These are phyloP conservation scores for Dicranocentrus wangi DNA, from an alignment of 2,888 invertebrate species.

Conservation along the genomic window DNA sequence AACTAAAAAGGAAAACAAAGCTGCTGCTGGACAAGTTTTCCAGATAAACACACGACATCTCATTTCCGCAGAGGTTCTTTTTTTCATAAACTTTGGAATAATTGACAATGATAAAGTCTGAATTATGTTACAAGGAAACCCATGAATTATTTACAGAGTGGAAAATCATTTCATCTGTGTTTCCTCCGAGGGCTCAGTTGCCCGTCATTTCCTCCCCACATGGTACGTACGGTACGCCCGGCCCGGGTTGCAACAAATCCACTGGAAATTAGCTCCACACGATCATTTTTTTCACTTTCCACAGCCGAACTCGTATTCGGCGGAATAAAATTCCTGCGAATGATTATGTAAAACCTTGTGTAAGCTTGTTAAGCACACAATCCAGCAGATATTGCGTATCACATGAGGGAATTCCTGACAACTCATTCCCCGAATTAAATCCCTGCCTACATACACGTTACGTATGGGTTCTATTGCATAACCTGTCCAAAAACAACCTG, in stretches of 20 bases:
- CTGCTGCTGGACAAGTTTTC: conserved; percentile 39
- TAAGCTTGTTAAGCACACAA: no score
- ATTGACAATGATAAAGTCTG: conserved; percentile 50
- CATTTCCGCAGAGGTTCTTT: conserved; percentile 51
- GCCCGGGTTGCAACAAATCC: conserved; percentile 9
- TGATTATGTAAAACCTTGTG: no score
- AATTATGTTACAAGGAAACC: conserved; percentile 44
- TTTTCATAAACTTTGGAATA: conserved; percentile 53
- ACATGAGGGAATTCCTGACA: no score
- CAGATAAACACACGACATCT: conserved; percentile 50
- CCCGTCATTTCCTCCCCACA: background rate
- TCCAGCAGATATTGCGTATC: no score
- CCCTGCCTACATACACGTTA: no score
- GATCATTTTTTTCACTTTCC: background rate
- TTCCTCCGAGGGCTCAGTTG: background rate
- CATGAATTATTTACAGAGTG: conserved; percentile 47
- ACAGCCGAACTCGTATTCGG: no score
- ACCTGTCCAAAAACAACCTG: no score
- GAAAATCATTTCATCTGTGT: conserved; percentile 21
- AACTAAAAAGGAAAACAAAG: conserved; percentile 38
- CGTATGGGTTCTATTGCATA: no score
- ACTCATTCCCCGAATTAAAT: no score
- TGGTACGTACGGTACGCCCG: background rate
- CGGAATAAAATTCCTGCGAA: no score
- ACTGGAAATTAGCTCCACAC: background rate